Evolutionary conservation across 2,888 invertebrate genomes (phyloP).

Genomic region (Brassicogethes aeneus): DNA sequence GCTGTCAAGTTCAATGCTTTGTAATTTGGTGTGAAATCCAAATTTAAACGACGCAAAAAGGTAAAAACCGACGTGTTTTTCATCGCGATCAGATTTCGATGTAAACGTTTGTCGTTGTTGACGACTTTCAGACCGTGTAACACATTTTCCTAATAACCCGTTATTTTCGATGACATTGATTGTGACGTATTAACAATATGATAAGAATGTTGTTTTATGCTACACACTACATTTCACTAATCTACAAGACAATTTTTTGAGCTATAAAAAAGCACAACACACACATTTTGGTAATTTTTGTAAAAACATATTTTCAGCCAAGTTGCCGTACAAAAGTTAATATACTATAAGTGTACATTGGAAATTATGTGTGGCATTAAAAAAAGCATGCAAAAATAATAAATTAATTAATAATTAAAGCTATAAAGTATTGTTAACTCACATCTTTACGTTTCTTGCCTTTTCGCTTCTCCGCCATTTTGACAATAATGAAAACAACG

Average conservation of each 20-base stretch:
- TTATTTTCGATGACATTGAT: neutral
- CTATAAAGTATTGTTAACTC: slow-evolving; percentile 26
- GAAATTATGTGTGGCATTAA: neutral
- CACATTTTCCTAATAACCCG: neutral
- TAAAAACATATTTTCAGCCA: too few relatives aligned
- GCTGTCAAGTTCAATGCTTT: neutral
- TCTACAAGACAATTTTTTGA: too few relatives aligned
- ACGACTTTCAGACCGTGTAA: neutral
- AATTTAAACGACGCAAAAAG: neutral
- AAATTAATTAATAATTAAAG: neutral
- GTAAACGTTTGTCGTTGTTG: neutral
- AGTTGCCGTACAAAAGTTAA: too few relatives aligned
- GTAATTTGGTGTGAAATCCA: neutral
- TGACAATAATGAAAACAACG: slow-evolving; percentile 20
- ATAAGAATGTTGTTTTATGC: too few relatives aligned
- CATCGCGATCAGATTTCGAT: too few relatives aligned
- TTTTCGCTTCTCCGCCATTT: slow-evolving; percentile 57
- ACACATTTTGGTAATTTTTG: too few relatives aligned
- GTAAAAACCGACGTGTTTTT: too few relatives aligned
- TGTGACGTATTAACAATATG: neutral
- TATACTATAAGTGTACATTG: too few relatives aligned
- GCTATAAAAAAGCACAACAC: too few relatives aligned
- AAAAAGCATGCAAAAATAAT: slow-evolving; percentile 1
- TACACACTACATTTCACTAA: too few relatives aligned
- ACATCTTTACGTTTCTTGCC: slow-evolving; percentile 56